Base-by-base conservation (phyloP, 2,888 invertebrate species). In the Drosophila multiciliata region DNA sequence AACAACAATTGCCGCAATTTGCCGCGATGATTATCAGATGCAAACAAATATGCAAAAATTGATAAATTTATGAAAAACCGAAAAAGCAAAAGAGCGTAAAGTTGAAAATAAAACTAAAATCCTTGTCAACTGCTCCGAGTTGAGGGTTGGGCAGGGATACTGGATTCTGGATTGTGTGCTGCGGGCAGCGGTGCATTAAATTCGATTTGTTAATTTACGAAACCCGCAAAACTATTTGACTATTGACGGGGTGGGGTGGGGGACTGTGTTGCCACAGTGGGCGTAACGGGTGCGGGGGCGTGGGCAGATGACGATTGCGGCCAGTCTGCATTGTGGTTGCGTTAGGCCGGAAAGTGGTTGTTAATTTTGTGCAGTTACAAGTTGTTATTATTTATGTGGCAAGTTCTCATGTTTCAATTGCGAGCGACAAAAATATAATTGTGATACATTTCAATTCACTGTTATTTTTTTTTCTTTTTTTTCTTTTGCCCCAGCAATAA, bases 161-260 rank as follows among this genome's bases (percentile, higher is more conserved):
- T 23, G 26, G 29, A 6, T 29, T 55, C 26, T 35, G 63, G 45
- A 23, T 61, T 67, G 57, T 71, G 29, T 66, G 50, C 57, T 57
- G 38, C 42, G 45, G 40, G 60, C 84, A 83, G 81, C 74, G 83
- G 80, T 71, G 87, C 90, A 69, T 87, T 82, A 83, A 91, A 90
- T 90, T 90, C 87, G 87, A 90, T 91, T 90, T 91, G 91, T 91
- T 89, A 89, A 89, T 89, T 91, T 91, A 83, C 79, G 84, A 90
- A 55, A 90, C 76, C 89, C 90, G 87, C 89, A 90, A 91, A 90
- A 90, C 89, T 90, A 90, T 90, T 91, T 89, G 85, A 69, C 67
- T 61, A 55, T n/a, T n/a, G 7, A n/a, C 2, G 7, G 35, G 33
- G n/a, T n/a, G 48, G 60, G 33, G 66, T 33, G 53, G 54, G 54